Percentiles rank a stretch among this genome's conserved stretches.
Conservation (phyloP, 2,113 vertebrate species). For the Trogon melanurus region DNA sequence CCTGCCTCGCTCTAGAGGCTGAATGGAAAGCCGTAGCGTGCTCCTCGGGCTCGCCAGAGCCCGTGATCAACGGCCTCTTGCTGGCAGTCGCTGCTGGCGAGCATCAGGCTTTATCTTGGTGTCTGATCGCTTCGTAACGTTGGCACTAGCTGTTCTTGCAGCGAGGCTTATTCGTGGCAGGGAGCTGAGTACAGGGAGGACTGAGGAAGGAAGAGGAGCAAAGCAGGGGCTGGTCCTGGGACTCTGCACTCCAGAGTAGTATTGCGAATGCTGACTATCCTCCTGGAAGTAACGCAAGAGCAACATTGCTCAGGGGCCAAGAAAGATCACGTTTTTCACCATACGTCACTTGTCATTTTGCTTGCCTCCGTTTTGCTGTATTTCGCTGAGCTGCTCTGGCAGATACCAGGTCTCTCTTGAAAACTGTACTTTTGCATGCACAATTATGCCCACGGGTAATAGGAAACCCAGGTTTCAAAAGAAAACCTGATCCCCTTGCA, state of each 20-base stretch:
- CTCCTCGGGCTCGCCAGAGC: not conserved
- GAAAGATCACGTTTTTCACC: not conserved
- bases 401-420: not conserved
- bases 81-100: not conserved
- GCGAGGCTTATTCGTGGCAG: not conserved
- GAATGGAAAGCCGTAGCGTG: not conserved
- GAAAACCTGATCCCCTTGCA: constrained; percentile 67
- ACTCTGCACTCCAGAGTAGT: not conserved
- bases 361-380: not conserved
- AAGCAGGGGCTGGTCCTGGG: not conserved
- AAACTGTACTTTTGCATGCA: constrained; percentile 43
- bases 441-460: constrained; percentile 74
- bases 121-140: not conserved
- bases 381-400: not conserved
- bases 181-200: not conserved
- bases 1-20: not conserved
- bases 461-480: constrained; percentile 74
- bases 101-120: not conserved
- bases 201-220: not conserved
- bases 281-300: not conserved
- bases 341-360: not conserved
- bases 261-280: not conserved
- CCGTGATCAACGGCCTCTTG: not conserved
- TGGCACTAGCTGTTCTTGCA: not conserved
- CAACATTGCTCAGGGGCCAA: not conserved